Conservation (phyloP, 2,888 invertebrate species). For the Notodonta ziczac region DNA sequence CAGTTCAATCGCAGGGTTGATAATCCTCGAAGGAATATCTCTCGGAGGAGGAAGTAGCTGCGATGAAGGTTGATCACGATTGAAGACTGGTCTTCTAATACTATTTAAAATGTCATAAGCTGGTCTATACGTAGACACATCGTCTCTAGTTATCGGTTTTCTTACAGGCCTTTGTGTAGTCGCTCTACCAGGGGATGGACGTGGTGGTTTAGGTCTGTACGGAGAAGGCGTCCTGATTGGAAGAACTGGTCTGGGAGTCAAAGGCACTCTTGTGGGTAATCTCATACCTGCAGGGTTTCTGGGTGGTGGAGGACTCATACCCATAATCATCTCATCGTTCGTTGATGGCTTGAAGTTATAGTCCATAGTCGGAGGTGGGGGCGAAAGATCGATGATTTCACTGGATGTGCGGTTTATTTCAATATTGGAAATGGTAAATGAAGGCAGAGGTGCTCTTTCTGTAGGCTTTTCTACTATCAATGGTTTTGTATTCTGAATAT, state of each 20-base stretch:
- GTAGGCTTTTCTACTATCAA: slow-evolving; percentile 64
- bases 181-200: slow-evolving; percentile 60
- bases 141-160: slow-evolving; percentile 66
- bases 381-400: slow-evolving; percentile 79
- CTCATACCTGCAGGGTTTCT: slow-evolving; percentile 58
- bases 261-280: slow-evolving; percentile 55
- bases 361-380: slow-evolving; percentile 76
- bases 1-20: slow-evolving; percentile 47
- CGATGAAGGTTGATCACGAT: slow-evolving; percentile 71
- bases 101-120: slow-evolving; percentile 69
- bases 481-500: slow-evolving; percentile 76
- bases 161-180: slow-evolving; percentile 63
- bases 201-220: slow-evolving; percentile 66
- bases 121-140: slow-evolving; percentile 76
- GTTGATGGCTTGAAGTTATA: slow-evolving; percentile 74
- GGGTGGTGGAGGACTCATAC: slow-evolving; percentile 82
- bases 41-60: slow-evolving; percentile 71
- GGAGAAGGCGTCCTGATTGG: slow-evolving; percentile 67
- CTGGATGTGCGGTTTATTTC: slow-evolving; percentile 64
- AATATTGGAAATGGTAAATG: slow-evolving; percentile 61
- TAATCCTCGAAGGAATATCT: slow-evolving; percentile 53
- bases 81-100: slow-evolving; percentile 64
- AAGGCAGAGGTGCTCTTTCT: slow-evolving; percentile 61
- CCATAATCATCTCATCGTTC: slow-evolving; percentile 81
- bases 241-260: slow-evolving; percentile 61